Evolutionary conservation across 1,140 invertebrate genomes (phyloP).

Genomic region (Drosophila ogumai): DNA sequence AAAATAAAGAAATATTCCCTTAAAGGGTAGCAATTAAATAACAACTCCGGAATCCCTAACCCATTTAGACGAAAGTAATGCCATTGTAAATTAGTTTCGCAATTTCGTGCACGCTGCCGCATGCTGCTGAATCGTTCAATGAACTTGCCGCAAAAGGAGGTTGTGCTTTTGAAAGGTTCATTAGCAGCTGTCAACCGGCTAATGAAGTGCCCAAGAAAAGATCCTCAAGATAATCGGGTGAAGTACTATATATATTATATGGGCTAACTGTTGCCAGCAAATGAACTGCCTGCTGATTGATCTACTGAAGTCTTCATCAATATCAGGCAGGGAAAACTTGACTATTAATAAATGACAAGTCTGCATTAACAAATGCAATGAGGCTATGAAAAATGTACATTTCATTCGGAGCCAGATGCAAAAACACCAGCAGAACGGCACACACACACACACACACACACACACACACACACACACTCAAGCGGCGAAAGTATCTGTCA

Average conservation of each 20-base stretch:
- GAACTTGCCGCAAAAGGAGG: conserved; percentile 54
- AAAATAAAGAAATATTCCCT: neutral
- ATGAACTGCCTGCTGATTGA: conserved; percentile 65
- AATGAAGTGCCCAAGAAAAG: conserved; percentile 55
- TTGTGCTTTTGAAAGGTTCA: conserved; percentile 45
- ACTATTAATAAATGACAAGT: conserved; percentile 74
- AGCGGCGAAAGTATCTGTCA: conserved; percentile 63
- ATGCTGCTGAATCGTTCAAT: conserved; percentile 57
- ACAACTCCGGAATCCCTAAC: conserved; percentile 6
- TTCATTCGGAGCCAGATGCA: conserved; percentile 63
- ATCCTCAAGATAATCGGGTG: conserved; percentile 43
- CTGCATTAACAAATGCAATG: conserved; percentile 73
- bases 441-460: neutral
- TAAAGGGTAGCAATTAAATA: conserved; percentile 21
- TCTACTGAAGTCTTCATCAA: conserved; percentile 59
- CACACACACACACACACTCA: neutral
- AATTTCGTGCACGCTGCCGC: conserved; percentile 65
- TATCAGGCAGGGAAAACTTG: conserved; percentile 52
- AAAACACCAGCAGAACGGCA: conserved; percentile 43
- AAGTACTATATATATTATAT: conserved; percentile 45
- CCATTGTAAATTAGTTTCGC: conserved; percentile 74
- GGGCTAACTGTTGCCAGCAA: conserved; percentile 68
- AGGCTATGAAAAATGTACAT: conserved; percentile 71
- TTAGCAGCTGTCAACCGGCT: conserved; percentile 73
- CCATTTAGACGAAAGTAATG: conserved; percentile 70